Evolutionary conservation across 2,888 invertebrate genomes (phyloP), one percentile per base, ranked within the genome.

Genomic region (Lithophane ornitopus): DNA sequence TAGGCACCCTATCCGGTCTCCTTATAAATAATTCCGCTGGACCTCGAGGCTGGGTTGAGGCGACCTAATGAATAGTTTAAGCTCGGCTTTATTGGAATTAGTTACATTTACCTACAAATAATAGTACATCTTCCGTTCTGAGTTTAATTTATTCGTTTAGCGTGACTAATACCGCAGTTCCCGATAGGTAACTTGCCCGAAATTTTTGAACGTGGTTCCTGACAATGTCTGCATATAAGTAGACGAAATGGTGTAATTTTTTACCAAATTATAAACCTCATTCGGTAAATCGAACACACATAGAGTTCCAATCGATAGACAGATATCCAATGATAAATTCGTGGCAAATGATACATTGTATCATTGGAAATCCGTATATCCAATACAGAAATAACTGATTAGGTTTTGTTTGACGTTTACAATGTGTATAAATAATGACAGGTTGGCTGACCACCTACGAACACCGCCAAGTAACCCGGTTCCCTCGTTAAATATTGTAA

Each of bases 1-100:
- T 84, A 79, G 76, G 83, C 78, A 72, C 86, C 87, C 86, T 86
- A 82, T 74, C 77, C 84, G 79, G 80, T 78, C 61, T 80, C 84
- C 90, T 91, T 88, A 90, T 93, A 92, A 92, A 93, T 93, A 91
- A 93, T 93, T 92, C 90, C 69, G 74, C 71, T 84, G 87, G 86
- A 89, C 90, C 86, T 72, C 86, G 78, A 80, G 81, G 80, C 86
- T 87, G 65, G 70, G 56, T 67, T 54, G 70, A 66, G 65, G 85
- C 89, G 86, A 85, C 87, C 80, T 89, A 90, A 91, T 91, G 89
- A 91, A 92, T 92, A 90, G 90, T 92, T 91, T 88, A 92, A 86
- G 85, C 78, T 78, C 72, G 86, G 87, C 87, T 90, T 91, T 90
- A 91, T 90, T 88, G 84, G 83, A 80, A 87, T 80, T 85, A 80